Base-by-base conservation (phyloP, 2,113 vertebrate species). In the Monarcha castaneiventris region DNA sequence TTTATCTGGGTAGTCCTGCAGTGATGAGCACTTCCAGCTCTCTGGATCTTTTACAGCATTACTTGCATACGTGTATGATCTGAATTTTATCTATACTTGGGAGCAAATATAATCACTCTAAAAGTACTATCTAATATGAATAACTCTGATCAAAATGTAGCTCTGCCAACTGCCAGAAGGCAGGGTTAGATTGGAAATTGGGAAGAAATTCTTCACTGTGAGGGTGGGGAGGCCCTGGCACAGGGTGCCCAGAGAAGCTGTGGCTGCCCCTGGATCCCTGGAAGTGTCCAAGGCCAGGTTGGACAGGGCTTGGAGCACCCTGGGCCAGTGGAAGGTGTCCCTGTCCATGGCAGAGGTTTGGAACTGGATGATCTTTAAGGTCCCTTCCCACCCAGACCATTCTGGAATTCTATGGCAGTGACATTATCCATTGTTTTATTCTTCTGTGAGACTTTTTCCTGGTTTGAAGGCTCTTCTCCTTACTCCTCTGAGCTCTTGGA, bases 301-400 rank as follows among this genome's bases (percentile, higher is more conserved):
- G 39, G 46, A 32, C 0, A 0, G 30, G 9, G 6, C 19, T 74
- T 81, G 46, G 39, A 75, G 1, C 21, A 30, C 0, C 6, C 26
- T 77, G 79, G 48, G 27, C 2, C 2, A 20, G 22, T 16, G 79
- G 41, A 1, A 63, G 4, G 7, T 55, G 21, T 49, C 30, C 67
- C 32, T 80, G 58, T 11, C 9, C 43, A 5, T 51, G 35, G 17
- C 17, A 58, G 22, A 3, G 14, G 4, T 4, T 16, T 48, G 14
- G 17, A 23, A 62, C 3, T 13, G 14, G 21, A 6, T 43, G 35
- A 41, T 7, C 7, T 37, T 90, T 13, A 27, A 84, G n/a, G n/a
- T 48, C 6, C 39, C 44, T 76, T 76, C 17, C 26, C 18, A 63
- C 41, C 35, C 17, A 83, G 27, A 69, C 30, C 11, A 20, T 68